Base-by-base conservation (phyloP, 2,888 invertebrate genomes). In the Clistopyga incitator region DNA sequence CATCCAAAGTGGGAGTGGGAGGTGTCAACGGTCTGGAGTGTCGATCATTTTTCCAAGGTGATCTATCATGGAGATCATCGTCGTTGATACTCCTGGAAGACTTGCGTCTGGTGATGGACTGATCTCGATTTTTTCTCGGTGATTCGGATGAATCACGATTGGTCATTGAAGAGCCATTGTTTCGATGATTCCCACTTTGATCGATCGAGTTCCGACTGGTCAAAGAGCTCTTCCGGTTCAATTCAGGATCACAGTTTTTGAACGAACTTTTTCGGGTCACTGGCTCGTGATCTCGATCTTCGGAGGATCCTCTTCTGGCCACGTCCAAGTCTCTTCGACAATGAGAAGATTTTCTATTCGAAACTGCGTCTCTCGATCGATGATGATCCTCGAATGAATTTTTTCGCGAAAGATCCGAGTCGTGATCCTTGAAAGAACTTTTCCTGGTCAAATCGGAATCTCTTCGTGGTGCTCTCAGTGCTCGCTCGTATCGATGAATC, bases 1-100 rank as follows among this genome's bases (percentile, higher is more conserved):
- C 56, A 6, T 74, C 79, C 10, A 80, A 47, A 20, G 84, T 72
- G 56, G 91, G 91, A 20, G 84, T 72, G 56, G 91, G 91, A 0
- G 93, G 92, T 25, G 90, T 90, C 84, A 93, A 75, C 0, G 93
- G 89, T 82, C 91, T 88, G 18, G 89, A 90, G 82, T 92, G 91
- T 70, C 92, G 88, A 84, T 86, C 82, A 18, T 82, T 82, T 52
- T 67, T 84, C 79, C 85, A 78, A 10, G 50, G 59, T 15, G 78
- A 75, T 78, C 59, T 38, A 15, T 78, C 81, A 4, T 54, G 67
- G 61, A 81, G 71, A 6, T 84, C 71, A 11, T 81, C 78, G 15
- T 85, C 85, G 8, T 82, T 82, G 64, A 45, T 76, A 38, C 52
- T 50, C 20, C 67, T 72, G 47, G 83, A 68, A 23, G 77, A 34